Evolutionary conservation across 1,140 invertebrate species (phyloP), one percentile per base, ranked within the genome.

Genomic region (Papilio dardanus): DNA sequence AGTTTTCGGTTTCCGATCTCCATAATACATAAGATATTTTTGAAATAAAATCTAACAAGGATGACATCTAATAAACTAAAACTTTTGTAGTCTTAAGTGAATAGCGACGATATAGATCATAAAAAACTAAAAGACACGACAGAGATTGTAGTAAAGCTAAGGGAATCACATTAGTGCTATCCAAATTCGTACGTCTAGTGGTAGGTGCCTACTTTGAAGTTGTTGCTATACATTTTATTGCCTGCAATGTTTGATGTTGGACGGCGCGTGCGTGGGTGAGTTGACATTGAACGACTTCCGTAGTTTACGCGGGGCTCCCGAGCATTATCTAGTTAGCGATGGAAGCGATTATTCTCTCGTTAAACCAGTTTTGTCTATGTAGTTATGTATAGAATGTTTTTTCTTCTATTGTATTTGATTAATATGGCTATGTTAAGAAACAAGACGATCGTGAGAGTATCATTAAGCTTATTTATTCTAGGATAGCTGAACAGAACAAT

Each of bases 241-340:
- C n/a, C 66, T 68, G 31, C 31, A 35, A 33, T 35, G 31, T 66
- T 2, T n/a, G n/a, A n/a, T 31, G 30, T 33, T 31, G 30, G n/a
- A n/a, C 35, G 35, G 33, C 33, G 67, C 67, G 67, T 37, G 31
- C 67, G 33, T 69, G 67, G 67, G 67, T 35, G 67, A 21, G 21
- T 62, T 69, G 67, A 40, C 67, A 69, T 69, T 69, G 67, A 21
- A 69, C 67, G 16, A 35, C 67, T 69, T 69, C 67, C 67, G 67
- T 69, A 69, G 67, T 69, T 37, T 21, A 69, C 33, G 67, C 67
- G 67, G 31, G 67, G 67, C 67, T 69, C 67, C 67, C 67, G 67
- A 24, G 33, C 67, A 69, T 69, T 69, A 69, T 69, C 67, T 68
- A 68, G 66, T 68, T 68, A 68, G 66, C 31, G 66, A 67, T 67